Evolutionary conservation across 2,797 vertebrate species (phyloP).

Genomic region (Apodemus agrarius): DNA sequence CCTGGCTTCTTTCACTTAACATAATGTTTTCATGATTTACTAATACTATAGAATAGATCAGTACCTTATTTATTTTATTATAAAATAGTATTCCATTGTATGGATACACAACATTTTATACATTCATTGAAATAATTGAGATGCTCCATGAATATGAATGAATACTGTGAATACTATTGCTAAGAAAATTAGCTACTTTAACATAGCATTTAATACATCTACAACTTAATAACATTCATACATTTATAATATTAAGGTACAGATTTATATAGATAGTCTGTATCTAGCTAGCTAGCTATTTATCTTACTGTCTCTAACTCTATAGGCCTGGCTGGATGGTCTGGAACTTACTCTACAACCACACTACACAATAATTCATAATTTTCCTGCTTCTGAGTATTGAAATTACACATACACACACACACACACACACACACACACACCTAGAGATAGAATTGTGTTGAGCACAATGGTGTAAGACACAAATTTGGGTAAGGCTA

Average conservation of each 20-base stretch:
- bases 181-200: slow-evolving; percentile 33
- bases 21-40: not conserved
- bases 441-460: not conserved
- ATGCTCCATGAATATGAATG: not conserved
- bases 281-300: not conserved
- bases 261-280: not conserved
- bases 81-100: slow-evolving; percentile 12
- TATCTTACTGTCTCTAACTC: not conserved
- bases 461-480: not conserved
- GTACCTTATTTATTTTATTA: not conserved
- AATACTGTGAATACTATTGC: not conserved
- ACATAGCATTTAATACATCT: slow-evolving; percentile 6
- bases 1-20: not conserved
- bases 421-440: not conserved
- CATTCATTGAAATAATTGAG: not conserved
- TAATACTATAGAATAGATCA: not conserved
- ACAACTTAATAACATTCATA: not conserved
- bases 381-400: not conserved
- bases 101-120: not conserved
- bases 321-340: not conserved
- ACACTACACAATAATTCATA: not conserved
- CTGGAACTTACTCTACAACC: not conserved
- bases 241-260: not conserved
- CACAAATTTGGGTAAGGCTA: not conserved
- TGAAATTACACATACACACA: too few species aligned